Percentiles rank a stretch among this genome's conserved stretches.
Conservation (phyloP, 2,888 invertebrate species). For the Gortyna flavago region DNA sequence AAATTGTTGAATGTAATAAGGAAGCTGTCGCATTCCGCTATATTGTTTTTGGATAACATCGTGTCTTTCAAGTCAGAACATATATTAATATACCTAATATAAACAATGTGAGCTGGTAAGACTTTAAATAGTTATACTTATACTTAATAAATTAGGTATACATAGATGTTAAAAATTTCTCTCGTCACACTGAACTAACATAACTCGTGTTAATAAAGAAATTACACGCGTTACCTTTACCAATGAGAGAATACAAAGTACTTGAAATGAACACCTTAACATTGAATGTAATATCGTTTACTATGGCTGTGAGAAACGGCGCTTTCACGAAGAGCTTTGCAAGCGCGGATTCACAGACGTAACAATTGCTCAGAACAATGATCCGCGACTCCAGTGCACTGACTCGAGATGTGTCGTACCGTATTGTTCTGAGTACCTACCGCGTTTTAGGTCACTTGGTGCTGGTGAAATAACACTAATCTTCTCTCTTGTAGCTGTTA, state of each 20-base stretch:
- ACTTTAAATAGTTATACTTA: not conserved
- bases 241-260: slow-evolving; percentile 58
- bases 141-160: too few species aligned
- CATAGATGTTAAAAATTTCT: slow-evolving; percentile 24
- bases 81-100: slow-evolving; percentile 7
- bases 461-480: slow-evolving; percentile 39
- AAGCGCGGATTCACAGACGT: slow-evolving; percentile 78
- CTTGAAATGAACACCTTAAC: slow-evolving; percentile 73
- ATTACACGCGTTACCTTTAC: slow-evolving; percentile 66
- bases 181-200: slow-evolving; percentile 36
- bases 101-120: not conserved
- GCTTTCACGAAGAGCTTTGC: slow-evolving; percentile 83
- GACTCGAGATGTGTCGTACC: slow-evolving; percentile 58
- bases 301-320: slow-evolving; percentile 79
- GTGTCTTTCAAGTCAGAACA: slow-evolving; percentile 9
- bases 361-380: slow-evolving; percentile 82
- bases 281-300: slow-evolving; percentile 73
- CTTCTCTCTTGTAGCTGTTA: slow-evolving; percentile 21
- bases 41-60: slow-evolving; percentile 52
- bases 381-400: slow-evolving; percentile 77
- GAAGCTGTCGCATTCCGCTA: slow-evolving; percentile 57
- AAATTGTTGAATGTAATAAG: slow-evolving; percentile 62
- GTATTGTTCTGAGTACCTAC: slow-evolving; percentile 40
- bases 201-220: slow-evolving; percentile 51
- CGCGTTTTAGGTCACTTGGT: slow-evolving; percentile 48